Conservation (phyloP, 1,140 invertebrate genomes). For the Ditylenchus dipsaci region DNA sequence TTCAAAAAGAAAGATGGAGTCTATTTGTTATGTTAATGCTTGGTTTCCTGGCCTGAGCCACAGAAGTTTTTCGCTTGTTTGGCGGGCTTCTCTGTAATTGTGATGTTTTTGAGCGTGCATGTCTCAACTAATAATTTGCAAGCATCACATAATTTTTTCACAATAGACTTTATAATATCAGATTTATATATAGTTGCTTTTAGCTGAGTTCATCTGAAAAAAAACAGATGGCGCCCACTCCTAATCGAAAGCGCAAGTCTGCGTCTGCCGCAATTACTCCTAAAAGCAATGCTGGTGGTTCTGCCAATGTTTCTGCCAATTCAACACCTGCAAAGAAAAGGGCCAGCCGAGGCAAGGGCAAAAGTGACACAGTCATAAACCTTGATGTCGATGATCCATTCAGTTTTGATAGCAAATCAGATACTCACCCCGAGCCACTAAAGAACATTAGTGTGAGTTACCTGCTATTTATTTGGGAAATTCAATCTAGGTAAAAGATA, state of each 20-base stretch:
- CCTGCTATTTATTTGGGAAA: neutral
- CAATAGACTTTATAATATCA: no score
- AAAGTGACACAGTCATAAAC: slow-evolving; percentile 7
- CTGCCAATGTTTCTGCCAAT: slow-evolving; percentile 4
- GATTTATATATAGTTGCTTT: no score
- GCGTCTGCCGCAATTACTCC: neutral
- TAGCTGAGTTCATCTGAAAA: no score
- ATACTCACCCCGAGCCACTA: slow-evolving; percentile 52
- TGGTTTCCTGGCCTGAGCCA: no score
- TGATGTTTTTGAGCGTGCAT: no score
- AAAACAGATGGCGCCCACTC: neutral
- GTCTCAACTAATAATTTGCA: no score
- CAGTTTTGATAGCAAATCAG: slow-evolving; percentile 38
- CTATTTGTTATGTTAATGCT: neutral
- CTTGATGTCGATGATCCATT: slow-evolving; percentile 42
- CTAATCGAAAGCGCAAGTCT: slow-evolving; percentile 8
- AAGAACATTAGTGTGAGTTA: slow-evolving; percentile 32
- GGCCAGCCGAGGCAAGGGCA: neutral
- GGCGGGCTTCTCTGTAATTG: no score
- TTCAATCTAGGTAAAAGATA: neutral
- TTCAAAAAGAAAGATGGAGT: neutral
- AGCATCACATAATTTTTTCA: no score
- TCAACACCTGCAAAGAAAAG: slow-evolving; percentile 10
- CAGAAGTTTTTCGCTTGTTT: no score
- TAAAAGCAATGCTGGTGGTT: neutral